These are phyloP conservation scores for Syngnathus typhle DNA, from an alignment of 2,113 vertebrate genomes.

Conservation along the genomic window DNA sequence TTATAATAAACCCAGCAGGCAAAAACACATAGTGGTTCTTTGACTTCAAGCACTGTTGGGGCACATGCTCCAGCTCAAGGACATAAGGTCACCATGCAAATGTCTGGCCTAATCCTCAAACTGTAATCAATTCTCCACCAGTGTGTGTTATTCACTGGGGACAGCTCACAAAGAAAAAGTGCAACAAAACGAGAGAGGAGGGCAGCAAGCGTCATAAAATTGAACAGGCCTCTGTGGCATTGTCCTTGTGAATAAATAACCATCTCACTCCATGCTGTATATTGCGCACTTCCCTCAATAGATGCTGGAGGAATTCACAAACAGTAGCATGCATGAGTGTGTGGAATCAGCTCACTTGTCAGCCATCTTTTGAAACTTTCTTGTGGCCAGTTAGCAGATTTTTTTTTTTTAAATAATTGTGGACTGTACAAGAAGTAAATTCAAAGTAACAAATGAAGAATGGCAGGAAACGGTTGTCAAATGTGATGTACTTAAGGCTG, in stretches of 20 bases:
- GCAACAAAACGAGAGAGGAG: constrained; percentile 16
- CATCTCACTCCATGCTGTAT: neutral
- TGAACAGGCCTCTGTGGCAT: constrained; percentile 8
- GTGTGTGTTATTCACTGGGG: constrained; percentile 23
- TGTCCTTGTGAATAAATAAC: constrained; percentile 5
- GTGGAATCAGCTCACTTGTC: neutral
- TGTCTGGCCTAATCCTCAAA: constrained; percentile 17
- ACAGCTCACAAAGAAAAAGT: constrained; percentile 6
- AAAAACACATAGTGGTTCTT: constrained; percentile 8
- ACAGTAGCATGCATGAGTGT: neutral
- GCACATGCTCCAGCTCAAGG: constrained; percentile 20
- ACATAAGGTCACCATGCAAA: constrained; percentile 5
- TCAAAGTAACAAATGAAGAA: neutral
- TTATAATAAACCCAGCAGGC: constrained; percentile 7
- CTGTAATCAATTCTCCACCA: constrained; percentile 25
- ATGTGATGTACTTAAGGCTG: neutral
- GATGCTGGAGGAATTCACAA: neutral
- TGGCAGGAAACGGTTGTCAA: neutral
- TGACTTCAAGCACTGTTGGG: constrained; percentile 1
- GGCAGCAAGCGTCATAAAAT: constrained; percentile 21
- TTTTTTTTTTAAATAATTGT: no score
- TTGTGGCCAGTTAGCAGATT: neutral
- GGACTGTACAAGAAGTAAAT: neutral
- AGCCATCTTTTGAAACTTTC: no score
- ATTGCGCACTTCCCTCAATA: neutral